Evolutionary conservation across 1,140 invertebrate species (phyloP).

Genomic region (Argopecten irradians): DNA sequence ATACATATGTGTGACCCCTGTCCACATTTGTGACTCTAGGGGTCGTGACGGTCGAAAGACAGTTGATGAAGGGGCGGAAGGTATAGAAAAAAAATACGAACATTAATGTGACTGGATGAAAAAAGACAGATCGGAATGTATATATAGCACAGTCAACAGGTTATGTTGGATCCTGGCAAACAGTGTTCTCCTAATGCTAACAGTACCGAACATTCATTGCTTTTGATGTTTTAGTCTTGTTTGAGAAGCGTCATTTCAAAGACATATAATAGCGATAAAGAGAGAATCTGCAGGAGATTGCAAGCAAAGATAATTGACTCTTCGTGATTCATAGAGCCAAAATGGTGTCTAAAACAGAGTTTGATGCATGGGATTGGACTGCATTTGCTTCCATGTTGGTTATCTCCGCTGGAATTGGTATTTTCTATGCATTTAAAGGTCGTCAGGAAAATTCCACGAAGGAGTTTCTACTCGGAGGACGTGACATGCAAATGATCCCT

Average conservation of each 20-base stretch:
- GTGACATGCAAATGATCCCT: conserved; percentile 83
- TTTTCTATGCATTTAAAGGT: conserved; percentile 89
- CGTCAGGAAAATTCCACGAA: conserved; percentile 88
- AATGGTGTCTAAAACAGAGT: conserved; percentile 47
- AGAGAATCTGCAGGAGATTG: too few species aligned
- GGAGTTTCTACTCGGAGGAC: conserved; percentile 87
- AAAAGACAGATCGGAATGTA: background rate
- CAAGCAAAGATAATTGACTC: too few species aligned
- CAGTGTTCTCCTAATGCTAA: too few species aligned
- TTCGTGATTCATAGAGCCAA: too few species aligned
- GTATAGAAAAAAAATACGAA: background rate
- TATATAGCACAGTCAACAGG: too few species aligned
- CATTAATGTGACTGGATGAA: too few species aligned
- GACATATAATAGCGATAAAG: too few species aligned
- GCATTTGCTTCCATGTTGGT: conserved; percentile 62
- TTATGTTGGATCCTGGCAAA: too few species aligned
- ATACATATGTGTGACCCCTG: background rate
- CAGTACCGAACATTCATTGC: too few species aligned
- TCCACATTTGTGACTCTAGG: background rate
- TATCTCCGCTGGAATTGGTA: conserved; percentile 82
- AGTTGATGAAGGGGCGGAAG: background rate
- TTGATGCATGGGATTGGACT: conserved; percentile 63
- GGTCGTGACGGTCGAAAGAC: background rate
- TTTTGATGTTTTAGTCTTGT: too few species aligned
- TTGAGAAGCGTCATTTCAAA: too few species aligned